Evolutionary conservation across 2,113 vertebrate species (phyloP).

Genomic region (Centropristis striata): DNA sequence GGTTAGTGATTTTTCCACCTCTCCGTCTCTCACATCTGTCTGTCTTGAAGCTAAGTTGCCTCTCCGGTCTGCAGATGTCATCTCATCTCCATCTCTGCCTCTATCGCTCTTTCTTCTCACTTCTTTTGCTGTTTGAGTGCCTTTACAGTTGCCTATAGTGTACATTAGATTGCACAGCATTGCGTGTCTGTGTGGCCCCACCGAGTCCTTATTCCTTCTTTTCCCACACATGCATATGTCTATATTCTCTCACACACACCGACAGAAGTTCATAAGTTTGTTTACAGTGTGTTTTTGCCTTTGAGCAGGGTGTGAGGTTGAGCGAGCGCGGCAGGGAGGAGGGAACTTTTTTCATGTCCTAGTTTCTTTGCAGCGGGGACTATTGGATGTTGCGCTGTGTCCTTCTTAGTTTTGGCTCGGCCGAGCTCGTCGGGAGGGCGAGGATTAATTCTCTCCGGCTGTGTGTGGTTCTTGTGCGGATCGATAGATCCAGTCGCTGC

Average conservation of each 20-base stretch:
- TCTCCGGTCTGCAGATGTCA: constrained; percentile 38
- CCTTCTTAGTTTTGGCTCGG: constrained; percentile 36
- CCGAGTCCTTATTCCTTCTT: not conserved
- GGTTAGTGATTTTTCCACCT: constrained; percentile 30
- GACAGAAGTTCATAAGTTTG: constrained; percentile 39
- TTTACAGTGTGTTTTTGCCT: constrained; percentile 57
- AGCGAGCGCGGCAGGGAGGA: constrained; percentile 11
- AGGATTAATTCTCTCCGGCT: constrained; percentile 55
- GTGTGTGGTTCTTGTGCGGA: constrained; percentile 48
- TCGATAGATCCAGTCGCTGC: constrained; percentile 67
- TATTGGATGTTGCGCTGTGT: constrained; percentile 33
- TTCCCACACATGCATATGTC: not conserved
- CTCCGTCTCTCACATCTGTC: constrained; percentile 36
- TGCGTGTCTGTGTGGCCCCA: constrained; percentile 13
- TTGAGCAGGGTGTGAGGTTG: constrained; percentile 50
- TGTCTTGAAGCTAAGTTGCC: constrained; percentile 18
- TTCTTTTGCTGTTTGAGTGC: not conserved
- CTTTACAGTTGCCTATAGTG: constrained; percentile 11
- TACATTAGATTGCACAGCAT: constrained; percentile 42
- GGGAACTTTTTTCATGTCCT: constrained; percentile 40
- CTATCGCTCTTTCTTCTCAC: not conserved
- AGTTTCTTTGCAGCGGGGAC: constrained; percentile 55
- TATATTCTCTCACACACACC: constrained; percentile 21
- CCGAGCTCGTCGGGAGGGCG: constrained; percentile 40
- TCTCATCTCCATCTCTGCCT: constrained; percentile 12